A percentile compares a stretch with the other conserved stretches of the same genome.
phyloP scores from a whole-genome alignment of 2,113 vertebrate genomes.

The Mormoops blainvillei region DNA sequence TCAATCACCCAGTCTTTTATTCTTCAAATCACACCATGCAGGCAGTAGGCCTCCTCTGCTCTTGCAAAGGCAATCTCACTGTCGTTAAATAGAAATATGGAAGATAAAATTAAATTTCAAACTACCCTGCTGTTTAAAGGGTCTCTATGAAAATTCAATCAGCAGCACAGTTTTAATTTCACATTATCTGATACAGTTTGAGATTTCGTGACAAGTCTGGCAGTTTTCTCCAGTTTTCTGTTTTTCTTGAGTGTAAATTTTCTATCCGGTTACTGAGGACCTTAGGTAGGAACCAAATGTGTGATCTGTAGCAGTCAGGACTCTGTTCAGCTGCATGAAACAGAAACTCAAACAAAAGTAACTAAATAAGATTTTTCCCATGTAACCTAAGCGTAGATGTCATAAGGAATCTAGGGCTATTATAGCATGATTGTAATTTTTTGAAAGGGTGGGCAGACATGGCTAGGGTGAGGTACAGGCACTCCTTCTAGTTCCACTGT shows the following conservation, averaged over 20 bases:
- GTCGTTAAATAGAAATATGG: constrained; percentile 14
- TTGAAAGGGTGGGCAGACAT: not conserved
- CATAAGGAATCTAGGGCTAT: not conserved
- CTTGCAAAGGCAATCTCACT: not conserved
- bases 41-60: not conserved
- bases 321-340: not conserved
- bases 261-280: not conserved
- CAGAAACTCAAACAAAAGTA: not conserved
- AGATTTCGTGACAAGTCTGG: not conserved
- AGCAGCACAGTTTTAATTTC: constrained; percentile 40
- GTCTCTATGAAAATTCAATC: constrained; percentile 21
- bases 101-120: constrained; percentile 33
- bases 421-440: not conserved
- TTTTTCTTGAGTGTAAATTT: constrained; percentile 36
- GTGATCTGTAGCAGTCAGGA: not conserved
- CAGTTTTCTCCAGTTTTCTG: not conserved
- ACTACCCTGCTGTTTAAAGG: constrained; percentile 39
- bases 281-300: not conserved
- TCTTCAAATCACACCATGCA: not conserved
- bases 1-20: not conserved
- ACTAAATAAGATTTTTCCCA: not conserved
- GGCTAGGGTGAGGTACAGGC: not conserved
- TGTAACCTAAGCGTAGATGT: not conserved
- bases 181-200: not conserved
- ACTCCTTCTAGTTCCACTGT: not conserved